Base-by-base conservation (phyloP, 2,113 vertebrate genomes). In the Acanthochromis polyacanthus region DNA sequence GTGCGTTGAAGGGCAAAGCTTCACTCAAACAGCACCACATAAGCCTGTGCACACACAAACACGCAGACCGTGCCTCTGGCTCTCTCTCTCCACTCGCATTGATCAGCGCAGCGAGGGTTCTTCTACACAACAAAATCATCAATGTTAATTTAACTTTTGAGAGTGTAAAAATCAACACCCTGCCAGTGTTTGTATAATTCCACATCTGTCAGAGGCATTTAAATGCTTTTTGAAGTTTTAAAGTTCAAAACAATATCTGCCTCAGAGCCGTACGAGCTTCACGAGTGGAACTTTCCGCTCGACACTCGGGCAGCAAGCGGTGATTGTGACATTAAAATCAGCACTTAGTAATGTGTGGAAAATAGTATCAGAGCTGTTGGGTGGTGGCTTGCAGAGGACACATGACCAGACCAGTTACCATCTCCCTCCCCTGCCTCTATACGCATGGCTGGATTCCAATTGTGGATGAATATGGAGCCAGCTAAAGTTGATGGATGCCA, bases 401-500 rank as follows among this genome's bases (percentile, higher is more conserved):
- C 50, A 36, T 53, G 61, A 78, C 69, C 43, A 77, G 69, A 45
- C 25, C 69, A 40, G 52, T 58, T 51, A 60, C 63, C 67, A 20
- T 66, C 75, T 22, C 30, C 23, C 59, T 52, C 10, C 50, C 16
- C 23, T 46, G 50, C 19, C 25, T 76, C 43, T 60, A 19, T 53
- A 88, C 76, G 87, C 86, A 80, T 85, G 84, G 80, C 88, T 84
- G 78, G 38, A 69, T 78, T 84, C 78, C 78, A 84, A 61, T 81
- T 43, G 57, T 11, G 10, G 71, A 83, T 89, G 85, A 89, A 90
- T 86, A 75, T 58, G 78, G 74, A 83, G 64, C 87, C 61, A 58
- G 86, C 70, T 75, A 71, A 82, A 84, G 78, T 78, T 86, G 89
- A 92, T 88, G 86, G 86, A 89, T 89, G 88, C 76, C 70, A 86